Base-by-base conservation (phyloP, 2,888 invertebrate species). In the Eupithecia dodoneata region DNA sequence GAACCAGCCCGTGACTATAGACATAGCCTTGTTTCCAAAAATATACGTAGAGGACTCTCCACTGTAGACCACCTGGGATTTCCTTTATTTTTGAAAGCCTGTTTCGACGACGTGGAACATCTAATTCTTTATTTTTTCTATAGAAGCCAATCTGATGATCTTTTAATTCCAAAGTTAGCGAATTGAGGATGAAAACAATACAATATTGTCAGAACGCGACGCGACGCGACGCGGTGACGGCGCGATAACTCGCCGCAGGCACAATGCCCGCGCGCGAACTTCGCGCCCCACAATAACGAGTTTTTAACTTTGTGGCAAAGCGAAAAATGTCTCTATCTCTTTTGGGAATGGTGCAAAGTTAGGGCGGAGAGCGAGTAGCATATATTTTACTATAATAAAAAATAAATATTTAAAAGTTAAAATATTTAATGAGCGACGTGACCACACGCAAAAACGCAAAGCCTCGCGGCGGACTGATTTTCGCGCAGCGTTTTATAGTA, bases 281-380 rank as follows among this genome's bases (percentile, higher is more conserved):
- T 93, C 91, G 89, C 90, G 90, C 90, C 92, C 90, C 89, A 92
- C 91, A 92, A 91, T 94, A 94, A 94, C 94, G 94, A 94, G 94
- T 94, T 94, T 94, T 94, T 94, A 94, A 94, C 94, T 94, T 94
- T 94, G 94, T 93, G 94, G 93, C 92, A 92, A 92, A 93, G 92
- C 93, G 93, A 93, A 93, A 94, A 94, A 94, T 93, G 92, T 94
- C 92, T 93, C 92, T 91, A 93, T 93, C 92, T 92, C 85, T 85
- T 89, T 87, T 89, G 79, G 84, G 81, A 63, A 75, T 78, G 83
- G 89, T 69, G n/a, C 30, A 84, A 85, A 79, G 0, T n/a, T 2
- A n/a, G 0, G 13, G 70, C 10, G 44, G 44, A 13, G 52, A 76
- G 55, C 18, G 63, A 65, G 30, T 41, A 2, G 5, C 4, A 41